These are phyloP conservation scores for Ennomos fuscantarius DNA, from an alignment of 2,888 invertebrate genomes.

Conservation along the genomic window DNA sequence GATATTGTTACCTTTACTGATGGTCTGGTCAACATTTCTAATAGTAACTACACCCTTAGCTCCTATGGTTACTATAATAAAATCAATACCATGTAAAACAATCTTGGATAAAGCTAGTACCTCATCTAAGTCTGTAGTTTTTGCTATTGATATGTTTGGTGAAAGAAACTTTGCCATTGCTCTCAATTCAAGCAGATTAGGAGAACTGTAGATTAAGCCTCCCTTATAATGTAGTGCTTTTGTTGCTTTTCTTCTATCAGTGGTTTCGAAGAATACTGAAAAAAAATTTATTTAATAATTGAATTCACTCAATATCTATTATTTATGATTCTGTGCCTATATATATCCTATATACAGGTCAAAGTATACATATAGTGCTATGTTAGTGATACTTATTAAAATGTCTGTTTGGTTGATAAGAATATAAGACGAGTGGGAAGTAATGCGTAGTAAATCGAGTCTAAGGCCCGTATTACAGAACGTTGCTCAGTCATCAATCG, in stretches of 20 bases:
- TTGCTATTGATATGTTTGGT: constrained; percentile 47
- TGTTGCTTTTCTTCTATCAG: constrained; percentile 90
- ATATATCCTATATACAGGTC: too few species aligned
- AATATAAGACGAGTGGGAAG: too few species aligned
- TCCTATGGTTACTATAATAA: constrained; percentile 87
- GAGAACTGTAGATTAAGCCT: constrained; percentile 88
- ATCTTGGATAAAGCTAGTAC: constrained; percentile 58
- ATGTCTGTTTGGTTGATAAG: too few species aligned
- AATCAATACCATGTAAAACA: constrained; percentile 80
- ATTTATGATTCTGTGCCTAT: too few species aligned
- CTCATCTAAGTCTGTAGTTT: constrained; percentile 49
- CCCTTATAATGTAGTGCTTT: constrained; percentile 87
- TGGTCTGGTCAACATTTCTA: constrained; percentile 33
- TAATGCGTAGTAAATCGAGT: too few species aligned
- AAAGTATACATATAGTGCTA: too few species aligned
- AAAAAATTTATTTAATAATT: too few species aligned
- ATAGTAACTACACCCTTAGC: constrained; percentile 84
- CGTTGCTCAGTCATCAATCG: too few species aligned
- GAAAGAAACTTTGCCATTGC: constrained; percentile 86
- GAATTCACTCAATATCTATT: too few species aligned
- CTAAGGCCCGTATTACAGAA: too few species aligned
- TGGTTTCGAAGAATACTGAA: constrained; percentile 96
- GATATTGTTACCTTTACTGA: constrained; percentile 14
- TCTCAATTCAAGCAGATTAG: constrained; percentile 91
- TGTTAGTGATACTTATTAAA: too few species aligned